Evolutionary conservation across 2,888 invertebrate genomes (phyloP).

Genomic region (Arge pagana): DNA sequence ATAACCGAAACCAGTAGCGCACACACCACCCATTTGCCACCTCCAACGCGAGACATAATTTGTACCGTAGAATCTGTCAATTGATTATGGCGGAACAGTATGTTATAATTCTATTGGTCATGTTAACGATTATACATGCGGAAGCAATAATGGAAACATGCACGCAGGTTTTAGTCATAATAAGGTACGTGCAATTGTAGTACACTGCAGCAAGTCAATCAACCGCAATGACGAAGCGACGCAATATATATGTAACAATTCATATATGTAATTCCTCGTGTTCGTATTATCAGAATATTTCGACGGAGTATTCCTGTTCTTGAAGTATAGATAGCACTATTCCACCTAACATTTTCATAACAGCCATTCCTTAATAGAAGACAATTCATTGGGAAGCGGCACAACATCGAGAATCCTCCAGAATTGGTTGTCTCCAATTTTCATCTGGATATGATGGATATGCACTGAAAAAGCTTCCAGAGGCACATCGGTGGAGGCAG

Average conservation of each 20-base stretch:
- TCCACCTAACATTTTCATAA: constrained; percentile 19
- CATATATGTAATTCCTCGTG: neutral
- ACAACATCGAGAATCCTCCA: constrained; percentile 35
- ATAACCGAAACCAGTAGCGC: too few species aligned
- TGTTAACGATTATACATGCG: constrained; percentile 26
- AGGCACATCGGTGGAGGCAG: constrained; percentile 28
- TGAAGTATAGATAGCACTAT: constrained; percentile 18
- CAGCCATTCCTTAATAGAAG: constrained; percentile 19
- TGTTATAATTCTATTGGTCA: constrained; percentile 1
- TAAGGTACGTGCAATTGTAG: constrained; percentile 35
- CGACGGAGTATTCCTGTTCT: constrained; percentile 19
- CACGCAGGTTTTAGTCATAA: constrained; percentile 33
- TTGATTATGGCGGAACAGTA: too few species aligned
- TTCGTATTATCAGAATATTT: constrained; percentile 19
- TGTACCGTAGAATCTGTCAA: too few species aligned
- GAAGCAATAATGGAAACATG: constrained; percentile 30
- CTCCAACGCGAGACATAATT: too few species aligned
- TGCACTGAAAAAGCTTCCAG: constrained; percentile 31
- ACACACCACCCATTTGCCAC: too few species aligned
- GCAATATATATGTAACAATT: constrained; percentile 19
- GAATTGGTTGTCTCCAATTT: constrained; percentile 40
- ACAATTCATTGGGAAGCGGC: constrained; percentile 24
- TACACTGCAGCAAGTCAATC: constrained; percentile 36
- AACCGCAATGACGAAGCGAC: constrained; percentile 27
- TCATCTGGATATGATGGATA: constrained; percentile 34